These are phyloP conservation scores for Benitochromis conjunctus DNA, from an alignment of 2,113 vertebrate genomes.

Conservation along the genomic window DNA sequence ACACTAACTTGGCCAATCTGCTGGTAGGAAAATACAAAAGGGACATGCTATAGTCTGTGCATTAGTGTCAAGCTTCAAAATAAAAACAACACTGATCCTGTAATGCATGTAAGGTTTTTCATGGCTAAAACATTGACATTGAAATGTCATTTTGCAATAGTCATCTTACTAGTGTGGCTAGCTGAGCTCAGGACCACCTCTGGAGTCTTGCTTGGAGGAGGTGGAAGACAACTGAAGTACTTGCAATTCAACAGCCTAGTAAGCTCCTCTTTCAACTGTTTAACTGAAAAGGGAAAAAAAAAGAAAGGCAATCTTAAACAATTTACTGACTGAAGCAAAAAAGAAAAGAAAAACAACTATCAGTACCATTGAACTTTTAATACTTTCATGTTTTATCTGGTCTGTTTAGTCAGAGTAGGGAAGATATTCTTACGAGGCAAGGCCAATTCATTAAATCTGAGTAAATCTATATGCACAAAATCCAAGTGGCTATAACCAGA, in stretches of 20 bases:
- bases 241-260: slow-evolving; percentile 80
- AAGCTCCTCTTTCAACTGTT: slow-evolving; percentile 85
- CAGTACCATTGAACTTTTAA: background rate
- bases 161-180: slow-evolving; percentile 29
- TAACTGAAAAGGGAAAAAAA: slow-evolving; percentile 75
- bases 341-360: no score
- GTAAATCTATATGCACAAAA: background rate
- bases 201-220: slow-evolving; percentile 60
- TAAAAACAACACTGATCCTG: background rate
- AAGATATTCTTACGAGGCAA: background rate
- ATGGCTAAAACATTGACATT: no score
- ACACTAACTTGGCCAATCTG: background rate
- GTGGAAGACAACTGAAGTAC: slow-evolving; percentile 85
- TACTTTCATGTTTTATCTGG: background rate
- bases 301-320: background rate
- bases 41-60: background rate
- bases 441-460: no score
- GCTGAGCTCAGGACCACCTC: background rate
- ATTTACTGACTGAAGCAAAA: background rate
- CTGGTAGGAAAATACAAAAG: background rate
- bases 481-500: accelerated
- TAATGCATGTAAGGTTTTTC: background rate
- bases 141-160: accelerated
- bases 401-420: background rate
- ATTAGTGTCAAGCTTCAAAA: background rate